Conservation (phyloP, 2,888 invertebrate genomes). For the Andrena flavipes region DNA sequence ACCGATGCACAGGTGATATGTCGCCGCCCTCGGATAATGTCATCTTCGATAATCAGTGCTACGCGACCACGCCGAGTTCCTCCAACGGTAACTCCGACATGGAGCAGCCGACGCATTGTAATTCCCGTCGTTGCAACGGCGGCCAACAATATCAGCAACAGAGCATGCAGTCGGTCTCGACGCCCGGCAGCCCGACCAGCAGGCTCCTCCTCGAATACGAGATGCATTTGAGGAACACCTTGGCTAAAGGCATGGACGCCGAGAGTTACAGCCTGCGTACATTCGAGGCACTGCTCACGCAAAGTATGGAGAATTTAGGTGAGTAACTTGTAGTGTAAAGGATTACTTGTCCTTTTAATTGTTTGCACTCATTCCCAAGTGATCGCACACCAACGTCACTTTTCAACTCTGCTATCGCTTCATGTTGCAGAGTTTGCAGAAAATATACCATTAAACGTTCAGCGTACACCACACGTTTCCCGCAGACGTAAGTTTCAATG, state of each 20-base stretch:
- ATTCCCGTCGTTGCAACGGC: slow-evolving; percentile 81
- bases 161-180: slow-evolving; percentile 84
- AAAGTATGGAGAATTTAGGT: slow-evolving; percentile 98
- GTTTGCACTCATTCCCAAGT: no score
- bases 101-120: slow-evolving; percentile 89
- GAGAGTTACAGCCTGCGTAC: slow-evolving; percentile 97
- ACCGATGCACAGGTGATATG: slow-evolving; percentile 86
- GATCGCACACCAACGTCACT: not conserved
- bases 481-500: slow-evolving; percentile 91
- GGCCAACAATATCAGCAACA: slow-evolving; percentile 86
- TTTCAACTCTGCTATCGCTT: not conserved
- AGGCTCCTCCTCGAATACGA: slow-evolving; percentile 95
- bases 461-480: slow-evolving; percentile 94
- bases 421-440: slow-evolving; percentile 91
- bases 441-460: slow-evolving; percentile 93
- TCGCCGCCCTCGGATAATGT: slow-evolving; percentile 97
- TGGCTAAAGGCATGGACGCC: slow-evolving; percentile 97
- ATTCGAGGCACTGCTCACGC: slow-evolving; percentile 95
- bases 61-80: slow-evolving; percentile 97
- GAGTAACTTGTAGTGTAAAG: slow-evolving; percentile 66
- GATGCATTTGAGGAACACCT: slow-evolving; percentile 96
- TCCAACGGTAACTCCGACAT: slow-evolving; percentile 97
- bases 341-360: not conserved
- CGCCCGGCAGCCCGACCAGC: slow-evolving; percentile 93
- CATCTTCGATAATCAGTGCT: slow-evolving; percentile 97